Evolutionary conservation across 2,797 vertebrate genomes (phyloP).

Genomic region (Falco naumanni): DNA sequence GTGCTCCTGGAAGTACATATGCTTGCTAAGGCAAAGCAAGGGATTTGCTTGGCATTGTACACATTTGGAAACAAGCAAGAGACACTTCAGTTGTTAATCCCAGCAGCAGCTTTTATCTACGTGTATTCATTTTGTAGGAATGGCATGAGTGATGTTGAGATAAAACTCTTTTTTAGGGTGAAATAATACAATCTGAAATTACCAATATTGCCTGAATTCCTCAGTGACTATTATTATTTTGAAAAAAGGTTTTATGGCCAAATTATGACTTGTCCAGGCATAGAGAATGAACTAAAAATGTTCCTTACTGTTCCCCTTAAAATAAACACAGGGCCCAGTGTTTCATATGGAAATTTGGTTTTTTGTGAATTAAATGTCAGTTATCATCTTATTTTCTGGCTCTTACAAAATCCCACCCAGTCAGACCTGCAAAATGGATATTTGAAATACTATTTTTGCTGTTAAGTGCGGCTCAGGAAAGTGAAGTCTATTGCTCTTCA

Average conservation of each 20-base stretch:
- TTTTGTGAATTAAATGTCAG: background rate
- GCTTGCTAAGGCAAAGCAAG: background rate
- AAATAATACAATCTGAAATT: background rate
- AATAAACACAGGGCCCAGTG: background rate
- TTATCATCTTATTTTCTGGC: background rate
- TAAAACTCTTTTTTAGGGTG: background rate
- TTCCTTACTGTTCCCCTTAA: background rate
- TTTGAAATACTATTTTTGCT: constrained; percentile 25
- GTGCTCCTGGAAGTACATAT: background rate
- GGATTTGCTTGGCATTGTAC: background rate
- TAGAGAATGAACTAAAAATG: background rate
- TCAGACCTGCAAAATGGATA: background rate
- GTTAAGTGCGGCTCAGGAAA: constrained; percentile 21
- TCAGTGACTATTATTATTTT: background rate
- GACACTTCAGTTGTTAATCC: background rate
- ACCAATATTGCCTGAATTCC: background rate
- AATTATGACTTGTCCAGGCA: background rate
- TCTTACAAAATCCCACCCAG: background rate
- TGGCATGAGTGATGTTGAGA: background rate
- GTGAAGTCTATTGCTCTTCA: background rate
- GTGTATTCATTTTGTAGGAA: background rate
- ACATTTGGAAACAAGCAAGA: background rate
- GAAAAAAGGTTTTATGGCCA: background rate
- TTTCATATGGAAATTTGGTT: background rate
- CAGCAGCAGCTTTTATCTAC: background rate